Conservation (phyloP, 2,888 invertebrate genomes). For the Meganola albula region DNA sequence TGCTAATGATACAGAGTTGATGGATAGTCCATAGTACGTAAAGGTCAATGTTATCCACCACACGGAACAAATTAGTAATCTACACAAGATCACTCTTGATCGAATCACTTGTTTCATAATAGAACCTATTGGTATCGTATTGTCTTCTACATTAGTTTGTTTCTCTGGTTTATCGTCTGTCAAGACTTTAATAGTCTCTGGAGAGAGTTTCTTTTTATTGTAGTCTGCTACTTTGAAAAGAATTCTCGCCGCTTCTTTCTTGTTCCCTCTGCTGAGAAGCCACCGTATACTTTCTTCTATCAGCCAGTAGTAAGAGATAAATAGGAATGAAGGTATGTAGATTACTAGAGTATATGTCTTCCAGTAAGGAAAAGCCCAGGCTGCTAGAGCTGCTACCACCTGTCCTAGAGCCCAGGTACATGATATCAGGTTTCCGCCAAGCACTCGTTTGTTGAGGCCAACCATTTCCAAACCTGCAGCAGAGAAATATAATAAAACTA, state of each 20-base stretch:
- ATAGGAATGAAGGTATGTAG: constrained; percentile 80
- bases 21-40: constrained; percentile 87
- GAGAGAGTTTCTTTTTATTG: constrained; percentile 58
- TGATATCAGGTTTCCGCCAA: constrained; percentile 81
- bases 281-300: constrained; percentile 83
- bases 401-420: constrained; percentile 82
- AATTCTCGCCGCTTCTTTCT: constrained; percentile 69
- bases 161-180: constrained; percentile 26
- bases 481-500: not conserved
- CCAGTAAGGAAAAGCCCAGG: constrained; percentile 83
- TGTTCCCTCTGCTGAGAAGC: constrained; percentile 80
- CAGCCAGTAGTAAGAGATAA: constrained; percentile 79
- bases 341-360: constrained; percentile 77
- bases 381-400: constrained; percentile 77
- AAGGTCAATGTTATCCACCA: constrained; percentile 89
- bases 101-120: constrained; percentile 58
- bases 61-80: constrained; percentile 81
- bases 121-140: constrained; percentile 19
- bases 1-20: constrained; percentile 85
- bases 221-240: constrained; percentile 68
- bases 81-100: constrained; percentile 69
- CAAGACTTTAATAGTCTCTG: constrained; percentile 37
- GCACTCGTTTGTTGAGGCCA: constrained; percentile 80
- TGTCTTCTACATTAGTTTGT: constrained; percentile 3
- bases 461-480: constrained; percentile 82